Evolutionary conservation across 2,888 invertebrate species (phyloP).

Genomic region (Lepidocyrtoides sp.): DNA sequence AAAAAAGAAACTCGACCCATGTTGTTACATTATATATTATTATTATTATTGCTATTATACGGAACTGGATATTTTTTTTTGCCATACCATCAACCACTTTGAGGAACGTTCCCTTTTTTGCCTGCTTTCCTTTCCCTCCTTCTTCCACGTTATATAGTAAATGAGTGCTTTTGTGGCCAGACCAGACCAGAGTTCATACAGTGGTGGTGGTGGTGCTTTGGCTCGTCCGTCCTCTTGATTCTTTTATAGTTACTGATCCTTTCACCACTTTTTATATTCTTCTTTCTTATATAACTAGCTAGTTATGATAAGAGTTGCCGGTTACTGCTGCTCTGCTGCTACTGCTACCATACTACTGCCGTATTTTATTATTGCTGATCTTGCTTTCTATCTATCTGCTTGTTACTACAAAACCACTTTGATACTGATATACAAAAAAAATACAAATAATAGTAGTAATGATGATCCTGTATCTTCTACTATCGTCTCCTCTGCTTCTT

Average conservation of each 20-base stretch:
- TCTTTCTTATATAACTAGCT: neutral
- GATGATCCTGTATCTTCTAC: neutral
- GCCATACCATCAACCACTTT: constrained; percentile 78
- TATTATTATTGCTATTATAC: constrained; percentile 61
- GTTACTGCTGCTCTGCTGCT: neutral
- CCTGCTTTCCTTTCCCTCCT: neutral
- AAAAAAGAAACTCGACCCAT: constrained; percentile 57
- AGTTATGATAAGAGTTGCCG: constrained; percentile 3
- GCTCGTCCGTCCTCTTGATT: constrained; percentile 58
- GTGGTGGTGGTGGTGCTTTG: constrained; percentile 24
- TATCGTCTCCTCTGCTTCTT: neutral
- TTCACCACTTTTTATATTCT: constrained; percentile 30
- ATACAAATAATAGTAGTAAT: too few relatives aligned
- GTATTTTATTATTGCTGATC: constrained; percentile 66
- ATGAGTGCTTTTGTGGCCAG: constrained; percentile 63
- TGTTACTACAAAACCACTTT: constrained; percentile 45
- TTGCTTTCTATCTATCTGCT: constrained; percentile 57
- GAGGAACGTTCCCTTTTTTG: constrained; percentile 69
- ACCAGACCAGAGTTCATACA: neutral
- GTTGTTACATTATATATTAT: constrained; percentile 60
- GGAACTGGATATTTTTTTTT: constrained; percentile 74
- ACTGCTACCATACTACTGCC: neutral
- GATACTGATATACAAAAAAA: constrained; percentile 57
- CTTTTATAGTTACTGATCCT: constrained; percentile 41
- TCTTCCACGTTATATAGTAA: constrained; percentile 57